These are phyloP conservation scores for Oreochromis tanganicae DNA, from an alignment of 2,113 vertebrate genomes.

Conservation along the genomic window DNA sequence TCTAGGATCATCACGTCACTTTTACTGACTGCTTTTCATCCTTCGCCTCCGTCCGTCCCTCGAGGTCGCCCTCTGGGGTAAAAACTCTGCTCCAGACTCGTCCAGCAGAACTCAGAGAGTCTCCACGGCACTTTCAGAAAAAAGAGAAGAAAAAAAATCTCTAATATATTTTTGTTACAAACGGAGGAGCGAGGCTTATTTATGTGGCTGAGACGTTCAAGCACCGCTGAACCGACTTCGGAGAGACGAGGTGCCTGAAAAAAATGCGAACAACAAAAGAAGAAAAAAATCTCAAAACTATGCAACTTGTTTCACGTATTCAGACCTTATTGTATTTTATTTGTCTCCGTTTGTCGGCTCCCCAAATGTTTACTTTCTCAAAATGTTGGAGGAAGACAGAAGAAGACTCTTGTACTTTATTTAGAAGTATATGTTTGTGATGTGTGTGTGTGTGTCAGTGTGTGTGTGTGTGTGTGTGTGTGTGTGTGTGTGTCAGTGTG, in stretches of 20 bases:
- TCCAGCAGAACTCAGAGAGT: constrained; percentile 40
- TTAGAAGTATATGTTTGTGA: constrained; percentile 75
- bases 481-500: constrained; percentile 26
- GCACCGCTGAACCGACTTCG: constrained; percentile 39
- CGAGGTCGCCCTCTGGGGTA: constrained; percentile 6
- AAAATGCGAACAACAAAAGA: constrained; percentile 26
- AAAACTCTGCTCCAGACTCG: background rate
- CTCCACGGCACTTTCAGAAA: constrained; percentile 69
- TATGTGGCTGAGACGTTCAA: constrained; percentile 57
- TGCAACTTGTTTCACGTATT: constrained; percentile 91
- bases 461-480: background rate
- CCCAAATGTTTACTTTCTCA: constrained; percentile 81
- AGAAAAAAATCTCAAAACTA: constrained; percentile 82
- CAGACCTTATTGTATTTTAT: constrained; percentile 63
- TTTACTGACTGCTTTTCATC: background rate
- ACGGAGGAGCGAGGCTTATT: constrained; percentile 66
- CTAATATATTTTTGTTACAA: constrained; percentile 82
- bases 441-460: background rate
- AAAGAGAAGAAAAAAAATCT: constrained; percentile 51
- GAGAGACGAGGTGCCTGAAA: constrained; percentile 85
- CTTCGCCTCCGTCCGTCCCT: background rate
- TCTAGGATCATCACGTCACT: background rate
- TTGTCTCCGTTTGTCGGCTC: constrained; percentile 19
- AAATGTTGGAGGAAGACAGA: constrained; percentile 70
- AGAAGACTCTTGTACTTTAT: constrained; percentile 73